Conservation (phyloP, 2,888 invertebrate genomes). For the Coremacera marginata region DNA sequence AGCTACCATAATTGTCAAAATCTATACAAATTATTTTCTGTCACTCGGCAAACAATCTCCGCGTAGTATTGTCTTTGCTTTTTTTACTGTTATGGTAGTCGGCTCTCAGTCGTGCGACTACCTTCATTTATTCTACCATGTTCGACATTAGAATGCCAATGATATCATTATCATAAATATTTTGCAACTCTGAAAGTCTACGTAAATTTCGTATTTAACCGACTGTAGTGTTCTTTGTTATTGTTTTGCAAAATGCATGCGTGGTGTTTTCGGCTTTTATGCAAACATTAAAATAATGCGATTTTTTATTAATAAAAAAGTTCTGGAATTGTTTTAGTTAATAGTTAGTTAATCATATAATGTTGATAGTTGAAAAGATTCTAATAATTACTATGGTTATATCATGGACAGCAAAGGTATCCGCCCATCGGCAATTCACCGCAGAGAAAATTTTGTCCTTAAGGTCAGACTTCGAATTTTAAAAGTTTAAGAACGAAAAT, state of each 20-base stretch:
- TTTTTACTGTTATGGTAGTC: too few species aligned
- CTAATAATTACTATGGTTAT: constrained; percentile 12
- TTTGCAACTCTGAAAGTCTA: background rate
- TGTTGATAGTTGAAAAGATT: constrained; percentile 6
- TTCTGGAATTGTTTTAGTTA: background rate
- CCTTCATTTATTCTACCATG: too few species aligned
- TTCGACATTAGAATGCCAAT: too few species aligned
- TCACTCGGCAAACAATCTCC: too few species aligned
- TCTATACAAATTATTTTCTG: too few species aligned
- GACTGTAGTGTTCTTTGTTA: constrained; percentile 20
- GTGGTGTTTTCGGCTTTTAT: constrained; percentile 18
- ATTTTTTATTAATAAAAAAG: background rate
- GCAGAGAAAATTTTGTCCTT: constrained; percentile 47
- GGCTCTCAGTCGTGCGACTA: too few species aligned
- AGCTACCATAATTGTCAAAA: too few species aligned
- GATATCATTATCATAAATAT: background rate
- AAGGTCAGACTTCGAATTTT: constrained; percentile 40
- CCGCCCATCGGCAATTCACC: constrained; percentile 43
- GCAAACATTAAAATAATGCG: constrained; percentile 9
- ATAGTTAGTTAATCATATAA: background rate
- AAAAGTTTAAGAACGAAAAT: background rate
- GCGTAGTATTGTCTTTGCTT: too few species aligned
- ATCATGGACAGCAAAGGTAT: constrained; percentile 1
- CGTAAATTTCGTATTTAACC: background rate
- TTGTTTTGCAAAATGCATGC: constrained; percentile 23